These are phyloP conservation scores for Brachionus calyciflorus DNA, from an alignment of 1,140 invertebrate genomes.

Conservation along the genomic window DNA sequence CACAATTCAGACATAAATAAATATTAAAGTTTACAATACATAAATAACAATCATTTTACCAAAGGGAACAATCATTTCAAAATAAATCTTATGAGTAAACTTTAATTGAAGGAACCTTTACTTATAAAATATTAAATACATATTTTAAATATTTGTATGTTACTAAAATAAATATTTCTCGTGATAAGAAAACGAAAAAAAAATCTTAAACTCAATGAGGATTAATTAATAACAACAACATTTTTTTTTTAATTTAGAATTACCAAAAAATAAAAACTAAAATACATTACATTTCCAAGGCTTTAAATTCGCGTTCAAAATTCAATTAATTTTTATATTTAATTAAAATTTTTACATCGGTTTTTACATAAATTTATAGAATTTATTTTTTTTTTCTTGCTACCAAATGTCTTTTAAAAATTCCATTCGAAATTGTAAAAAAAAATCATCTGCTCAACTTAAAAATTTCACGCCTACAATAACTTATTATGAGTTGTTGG, in stretches of 20 bases:
- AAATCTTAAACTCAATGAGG: background rate
- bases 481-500: constrained; percentile 24
- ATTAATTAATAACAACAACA: background rate
- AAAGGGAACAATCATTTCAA: no score
- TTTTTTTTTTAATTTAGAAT: background rate
- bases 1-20: no score
- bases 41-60: no score
- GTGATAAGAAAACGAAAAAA: constrained; percentile 11
- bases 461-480: background rate
- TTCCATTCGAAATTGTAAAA: constrained; percentile 18
- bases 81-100: no score
- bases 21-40: no score
- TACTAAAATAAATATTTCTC: background rate
- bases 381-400: background rate
- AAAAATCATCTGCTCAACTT: background rate
- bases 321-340: constrained; percentile 12
- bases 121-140: no score
- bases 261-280: background rate
- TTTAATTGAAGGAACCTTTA: no score
- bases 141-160: no score
- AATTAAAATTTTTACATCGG: constrained; percentile 9
- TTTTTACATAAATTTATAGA: background rate
- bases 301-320: constrained; percentile 9
- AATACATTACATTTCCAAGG: constrained; percentile 19
- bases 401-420: background rate